Evolutionary conservation across 1,140 invertebrate species (phyloP).

Genomic region (Megalonaias nervosa): DNA sequence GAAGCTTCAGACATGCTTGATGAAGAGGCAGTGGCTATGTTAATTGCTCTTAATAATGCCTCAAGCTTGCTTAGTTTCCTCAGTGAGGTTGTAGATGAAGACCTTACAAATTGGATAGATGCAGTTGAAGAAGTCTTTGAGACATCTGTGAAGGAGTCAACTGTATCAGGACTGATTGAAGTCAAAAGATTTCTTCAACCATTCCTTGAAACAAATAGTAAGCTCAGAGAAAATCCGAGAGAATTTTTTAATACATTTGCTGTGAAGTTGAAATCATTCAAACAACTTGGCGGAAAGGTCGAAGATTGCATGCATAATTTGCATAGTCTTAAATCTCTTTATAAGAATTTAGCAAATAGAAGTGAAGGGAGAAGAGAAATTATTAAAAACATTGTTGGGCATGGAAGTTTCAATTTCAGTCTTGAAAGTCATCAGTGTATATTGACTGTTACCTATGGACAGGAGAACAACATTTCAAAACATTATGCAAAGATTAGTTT

Average conservation of each 20-base stretch:
- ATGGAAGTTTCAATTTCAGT: conserved; percentile 6
- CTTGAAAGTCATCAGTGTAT: too few species aligned
- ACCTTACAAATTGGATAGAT: conserved; percentile 39
- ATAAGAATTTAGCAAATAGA: conserved; percentile 36
- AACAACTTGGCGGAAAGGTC: conserved; percentile 26
- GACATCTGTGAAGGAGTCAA: conserved; percentile 33
- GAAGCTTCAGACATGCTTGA: too few species aligned
- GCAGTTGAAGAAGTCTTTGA: conserved; percentile 47
- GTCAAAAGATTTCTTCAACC: conserved; percentile 26
- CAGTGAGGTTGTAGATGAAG: conserved; percentile 19
- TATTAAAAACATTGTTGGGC: conserved; percentile 15
- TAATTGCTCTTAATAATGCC: background rate
- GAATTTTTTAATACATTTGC: too few species aligned
- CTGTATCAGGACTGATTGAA: conserved; percentile 36
- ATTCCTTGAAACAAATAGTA: conserved; percentile 1
- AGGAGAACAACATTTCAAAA: background rate
- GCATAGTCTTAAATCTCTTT: conserved; percentile 35
- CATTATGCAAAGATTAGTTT: conserved; percentile 1
- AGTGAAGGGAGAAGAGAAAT: conserved; percentile 39
- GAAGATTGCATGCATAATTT: conserved; percentile 25
- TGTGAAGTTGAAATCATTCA: too few species aligned
- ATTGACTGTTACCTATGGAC: background rate
- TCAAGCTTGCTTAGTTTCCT: conserved; percentile 27
- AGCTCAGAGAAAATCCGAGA: too few species aligned
- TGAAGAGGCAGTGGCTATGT: too few species aligned